Conservation (phyloP, 2,888 invertebrate genomes). For the Pammene fasciana region DNA sequence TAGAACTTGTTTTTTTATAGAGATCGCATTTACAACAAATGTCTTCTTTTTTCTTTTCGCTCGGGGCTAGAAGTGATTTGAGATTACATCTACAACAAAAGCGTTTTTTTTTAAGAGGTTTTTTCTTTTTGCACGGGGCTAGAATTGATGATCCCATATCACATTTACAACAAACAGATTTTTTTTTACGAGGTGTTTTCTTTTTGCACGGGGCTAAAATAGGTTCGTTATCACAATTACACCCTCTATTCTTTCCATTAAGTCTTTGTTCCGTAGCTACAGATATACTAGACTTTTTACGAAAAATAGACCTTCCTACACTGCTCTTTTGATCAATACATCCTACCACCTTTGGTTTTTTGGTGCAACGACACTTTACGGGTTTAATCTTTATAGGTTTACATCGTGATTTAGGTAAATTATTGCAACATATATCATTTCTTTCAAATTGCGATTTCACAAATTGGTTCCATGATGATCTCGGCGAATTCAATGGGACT, state of each 20-base stretch:
- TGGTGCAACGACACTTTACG: background rate
- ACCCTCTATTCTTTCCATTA: background rate
- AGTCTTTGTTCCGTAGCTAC: background rate
- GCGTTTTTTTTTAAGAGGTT: no score
- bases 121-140: no score
- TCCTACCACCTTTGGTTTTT: slow-evolving; percentile 5
- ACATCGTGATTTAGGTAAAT: slow-evolving; percentile 2
- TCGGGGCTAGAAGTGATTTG: background rate
- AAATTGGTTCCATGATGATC: background rate
- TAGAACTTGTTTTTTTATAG: background rate
- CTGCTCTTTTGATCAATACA: slow-evolving; percentile 1
- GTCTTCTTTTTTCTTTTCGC: background rate
- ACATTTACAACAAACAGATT: background rate
- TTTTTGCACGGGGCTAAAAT: background rate
- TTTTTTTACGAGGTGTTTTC: no score
- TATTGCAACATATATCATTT: slow-evolving; percentile 1
- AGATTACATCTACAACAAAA: no score
- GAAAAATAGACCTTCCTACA: background rate
- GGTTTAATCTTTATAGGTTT: slow-evolving; percentile 12
- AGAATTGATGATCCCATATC: no score
- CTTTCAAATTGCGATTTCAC: slow-evolving; percentile 18
- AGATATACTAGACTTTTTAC: no score
- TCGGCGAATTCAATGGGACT: background rate
- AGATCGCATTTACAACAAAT: background rate
- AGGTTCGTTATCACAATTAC: slow-evolving; percentile 14